phyloP scores from a whole-genome alignment of 2,113 vertebrate genomes.

The Aphelocoma coerulescens region DNA sequence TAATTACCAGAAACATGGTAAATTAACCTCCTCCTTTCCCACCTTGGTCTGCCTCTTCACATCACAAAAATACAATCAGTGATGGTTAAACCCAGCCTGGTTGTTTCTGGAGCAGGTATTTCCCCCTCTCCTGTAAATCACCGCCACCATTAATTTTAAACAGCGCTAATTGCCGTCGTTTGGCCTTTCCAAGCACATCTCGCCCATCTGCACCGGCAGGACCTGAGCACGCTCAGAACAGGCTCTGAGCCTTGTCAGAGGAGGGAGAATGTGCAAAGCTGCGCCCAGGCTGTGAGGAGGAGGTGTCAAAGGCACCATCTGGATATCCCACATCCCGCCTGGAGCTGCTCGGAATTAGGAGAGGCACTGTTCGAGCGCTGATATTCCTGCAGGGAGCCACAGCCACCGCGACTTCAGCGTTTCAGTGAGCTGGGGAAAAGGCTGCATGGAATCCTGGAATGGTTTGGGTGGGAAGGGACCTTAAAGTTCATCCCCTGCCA shows the following conservation, averaged over 20 bases:
- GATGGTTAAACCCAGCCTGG: not conserved
- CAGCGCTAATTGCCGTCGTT: not conserved
- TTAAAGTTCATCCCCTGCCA: no score
- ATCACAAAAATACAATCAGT: not conserved
- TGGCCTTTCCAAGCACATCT: not conserved
- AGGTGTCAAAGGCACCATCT: constrained; percentile 53
- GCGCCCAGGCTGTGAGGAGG: constrained; percentile 33
- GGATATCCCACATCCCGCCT: not conserved
- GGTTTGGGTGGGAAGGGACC: not conserved
- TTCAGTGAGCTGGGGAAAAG: fast-evolving
- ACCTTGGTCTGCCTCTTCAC: not conserved
- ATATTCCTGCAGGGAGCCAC: not conserved
- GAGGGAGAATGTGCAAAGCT: not conserved
- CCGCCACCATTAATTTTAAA: not conserved
- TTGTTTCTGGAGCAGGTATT: not conserved
- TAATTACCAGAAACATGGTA: not conserved
- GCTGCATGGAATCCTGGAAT: fast-evolving
- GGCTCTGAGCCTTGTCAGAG: not conserved
- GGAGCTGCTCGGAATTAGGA: not conserved
- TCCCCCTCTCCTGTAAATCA: not conserved
- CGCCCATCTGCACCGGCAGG: not conserved
- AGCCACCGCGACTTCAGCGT: fast-evolving
- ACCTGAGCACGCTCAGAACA: not conserved
- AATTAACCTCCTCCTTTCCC: not conserved
- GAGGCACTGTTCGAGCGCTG: not conserved